These are phyloP conservation scores for Salvelinus fontinalis DNA, from an alignment of 2,113 vertebrate species.

Conservation along the genomic window DNA sequence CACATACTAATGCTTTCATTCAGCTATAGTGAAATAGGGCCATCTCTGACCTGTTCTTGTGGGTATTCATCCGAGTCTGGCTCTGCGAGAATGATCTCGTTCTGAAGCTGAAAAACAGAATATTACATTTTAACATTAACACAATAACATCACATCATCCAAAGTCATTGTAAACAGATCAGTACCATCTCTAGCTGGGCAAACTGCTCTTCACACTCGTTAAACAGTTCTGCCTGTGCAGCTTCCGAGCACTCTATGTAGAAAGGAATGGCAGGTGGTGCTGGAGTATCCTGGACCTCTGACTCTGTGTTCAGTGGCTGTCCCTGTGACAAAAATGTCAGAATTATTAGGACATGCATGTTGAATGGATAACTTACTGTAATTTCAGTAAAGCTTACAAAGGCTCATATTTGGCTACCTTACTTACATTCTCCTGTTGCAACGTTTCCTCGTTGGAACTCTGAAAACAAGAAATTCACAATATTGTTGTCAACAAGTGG, in stretches of 20 bases:
- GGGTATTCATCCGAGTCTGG: constrained; percentile 50
- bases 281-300: neutral
- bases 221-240: constrained; percentile 56
- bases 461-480: neutral
- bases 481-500: neutral
- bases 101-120: constrained; percentile 69
- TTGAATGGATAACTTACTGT: neutral
- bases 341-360: neutral
- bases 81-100: constrained; percentile 65
- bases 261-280: too few species aligned
- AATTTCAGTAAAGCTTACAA: neutral
- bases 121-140: neutral
- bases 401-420: neutral
- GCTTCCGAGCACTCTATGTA: constrained; percentile 42
- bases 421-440: neutral
- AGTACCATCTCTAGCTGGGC: constrained; percentile 59
- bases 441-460: neutral
- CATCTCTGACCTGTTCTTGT: constrained; percentile 62
- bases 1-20: neutral
- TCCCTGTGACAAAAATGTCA: neutral
- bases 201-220: constrained; percentile 69
- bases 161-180: neutral
- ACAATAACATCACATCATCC: neutral
- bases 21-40: neutral
- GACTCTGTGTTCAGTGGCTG: constrained; percentile 22